phyloP scores from a whole-genome alignment of 1,140 invertebrate genomes.

The Drosophila hydei region DNA sequence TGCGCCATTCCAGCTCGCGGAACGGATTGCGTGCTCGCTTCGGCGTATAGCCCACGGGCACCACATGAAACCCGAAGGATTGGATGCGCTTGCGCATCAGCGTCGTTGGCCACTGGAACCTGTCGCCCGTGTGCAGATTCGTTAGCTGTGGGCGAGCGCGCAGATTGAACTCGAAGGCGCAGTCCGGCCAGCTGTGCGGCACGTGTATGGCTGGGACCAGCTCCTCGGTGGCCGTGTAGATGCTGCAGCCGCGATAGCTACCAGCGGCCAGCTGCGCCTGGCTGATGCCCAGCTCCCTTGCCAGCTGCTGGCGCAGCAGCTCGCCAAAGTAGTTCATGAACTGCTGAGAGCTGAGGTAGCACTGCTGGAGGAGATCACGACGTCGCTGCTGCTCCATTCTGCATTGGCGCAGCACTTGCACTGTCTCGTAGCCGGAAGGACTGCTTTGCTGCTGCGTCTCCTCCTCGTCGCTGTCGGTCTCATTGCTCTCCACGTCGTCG shows the following conservation, averaged over 20 bases:
- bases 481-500: conserved; percentile 7
- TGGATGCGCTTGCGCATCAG: conserved; percentile 87
- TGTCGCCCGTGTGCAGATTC: conserved; percentile 85
- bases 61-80: conserved; percentile 88
- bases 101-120: conserved; percentile 88
- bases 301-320: conserved; percentile 86
- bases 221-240: conserved; percentile 87
- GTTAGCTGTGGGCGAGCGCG: conserved; percentile 85
- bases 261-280: conserved; percentile 84
- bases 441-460: conserved; percentile 71
- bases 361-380: conserved; percentile 68
- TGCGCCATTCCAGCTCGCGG: conserved; percentile 89
- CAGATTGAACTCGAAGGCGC: conserved; percentile 87
- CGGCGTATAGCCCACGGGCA: conserved; percentile 87
- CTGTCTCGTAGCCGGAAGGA: conserved; percentile 51
- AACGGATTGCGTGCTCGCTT: conserved; percentile 86
- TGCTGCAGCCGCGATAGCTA: conserved; percentile 86
- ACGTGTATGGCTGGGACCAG: conserved; percentile 87
- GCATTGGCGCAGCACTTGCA: conserved; percentile 73
- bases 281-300: conserved; percentile 85
- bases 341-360: conserved; percentile 86
- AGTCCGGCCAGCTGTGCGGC: conserved; percentile 86
- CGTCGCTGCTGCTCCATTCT: conserved; percentile 84
- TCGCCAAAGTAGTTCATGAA: conserved; percentile 88
- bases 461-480: conserved; percentile 43